Evolutionary conservation across 2,113 vertebrate species (phyloP).

Genomic region (Copsychus sechellarum): DNA sequence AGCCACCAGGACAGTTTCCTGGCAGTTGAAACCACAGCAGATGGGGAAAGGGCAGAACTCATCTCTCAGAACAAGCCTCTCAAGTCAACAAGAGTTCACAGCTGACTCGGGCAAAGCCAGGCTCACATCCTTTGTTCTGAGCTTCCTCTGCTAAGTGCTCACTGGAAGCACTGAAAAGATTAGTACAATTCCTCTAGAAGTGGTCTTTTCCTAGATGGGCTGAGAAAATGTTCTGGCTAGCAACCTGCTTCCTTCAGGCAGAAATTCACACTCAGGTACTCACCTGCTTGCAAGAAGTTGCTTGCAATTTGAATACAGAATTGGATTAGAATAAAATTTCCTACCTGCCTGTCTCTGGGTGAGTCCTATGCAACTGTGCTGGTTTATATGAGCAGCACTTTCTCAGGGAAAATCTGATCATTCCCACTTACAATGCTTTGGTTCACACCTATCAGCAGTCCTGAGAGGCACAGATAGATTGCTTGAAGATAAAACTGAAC

Average conservation of each 20-base stretch:
- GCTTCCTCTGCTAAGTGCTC: background rate
- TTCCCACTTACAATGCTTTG: background rate
- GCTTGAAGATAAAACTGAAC: background rate
- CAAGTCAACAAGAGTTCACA: background rate
- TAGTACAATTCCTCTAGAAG: background rate
- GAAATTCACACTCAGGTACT: background rate
- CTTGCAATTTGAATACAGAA: background rate
- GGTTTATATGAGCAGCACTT: background rate
- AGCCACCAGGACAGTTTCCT: background rate
- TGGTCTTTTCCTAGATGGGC: background rate
- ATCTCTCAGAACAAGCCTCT: background rate
- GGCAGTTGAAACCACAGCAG: background rate
- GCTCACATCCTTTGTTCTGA: background rate
- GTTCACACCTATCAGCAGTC: background rate
- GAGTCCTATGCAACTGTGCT: fast-evolving
- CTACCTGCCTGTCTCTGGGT: fast-evolving
- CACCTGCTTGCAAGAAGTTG: background rate
- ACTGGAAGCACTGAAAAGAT: background rate
- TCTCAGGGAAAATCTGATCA: background rate
- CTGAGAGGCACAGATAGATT: background rate
- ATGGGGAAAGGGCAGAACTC: background rate
- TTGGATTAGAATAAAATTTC: background rate
- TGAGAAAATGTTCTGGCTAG: background rate
- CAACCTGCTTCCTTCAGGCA: background rate
- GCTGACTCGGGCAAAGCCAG: background rate